phyloP scores from a whole-genome alignment of 2,888 invertebrate genomes.

The Limenitis camilla region DNA sequence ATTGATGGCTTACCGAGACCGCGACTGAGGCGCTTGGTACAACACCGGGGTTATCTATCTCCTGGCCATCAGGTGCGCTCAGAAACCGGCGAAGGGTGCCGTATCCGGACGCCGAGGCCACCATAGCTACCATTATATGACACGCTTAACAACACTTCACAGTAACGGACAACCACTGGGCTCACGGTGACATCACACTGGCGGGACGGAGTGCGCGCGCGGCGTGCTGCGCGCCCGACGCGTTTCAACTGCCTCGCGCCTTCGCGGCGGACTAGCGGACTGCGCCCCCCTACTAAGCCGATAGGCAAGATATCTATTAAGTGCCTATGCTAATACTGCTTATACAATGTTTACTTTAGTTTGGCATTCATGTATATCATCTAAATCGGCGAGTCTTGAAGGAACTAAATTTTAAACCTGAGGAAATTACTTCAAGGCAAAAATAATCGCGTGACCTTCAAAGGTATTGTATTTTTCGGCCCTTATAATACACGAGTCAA shows the following conservation, averaged over 20 bases:
- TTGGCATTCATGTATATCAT: too few relatives aligned
- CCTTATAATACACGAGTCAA: too few relatives aligned
- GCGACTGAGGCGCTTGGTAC: conserved; percentile 61
- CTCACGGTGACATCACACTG: conserved; percentile 58
- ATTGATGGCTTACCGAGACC: conserved; percentile 57
- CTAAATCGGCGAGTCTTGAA: too few relatives aligned
- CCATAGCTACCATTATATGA: conserved; percentile 64
- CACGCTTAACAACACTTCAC: conserved; percentile 34
- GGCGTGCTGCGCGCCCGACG: conserved; percentile 58
- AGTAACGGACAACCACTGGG: conserved; percentile 37
- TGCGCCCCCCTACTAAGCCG: conserved; percentile 42
- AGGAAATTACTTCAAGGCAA: too few relatives aligned
- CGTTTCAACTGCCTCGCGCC: conserved; percentile 44
- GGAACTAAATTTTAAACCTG: too few relatives aligned
- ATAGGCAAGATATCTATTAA: conserved; percentile 36
- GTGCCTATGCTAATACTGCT: conserved; percentile 41
- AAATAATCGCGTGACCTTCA: too few relatives aligned
- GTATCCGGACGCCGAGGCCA: conserved; percentile 69
- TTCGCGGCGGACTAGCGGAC: conserved; percentile 18
- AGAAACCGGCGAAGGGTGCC: conserved; percentile 69
- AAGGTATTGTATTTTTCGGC: too few relatives aligned
- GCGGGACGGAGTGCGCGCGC: conserved; percentile 37
- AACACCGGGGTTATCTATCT: conserved; percentile 40
- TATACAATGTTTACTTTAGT: conserved; percentile 30
- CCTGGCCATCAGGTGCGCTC: conserved; percentile 64